phyloP scores from a whole-genome alignment of 2,888 invertebrate genomes.

The Pollenia angustigena region DNA sequence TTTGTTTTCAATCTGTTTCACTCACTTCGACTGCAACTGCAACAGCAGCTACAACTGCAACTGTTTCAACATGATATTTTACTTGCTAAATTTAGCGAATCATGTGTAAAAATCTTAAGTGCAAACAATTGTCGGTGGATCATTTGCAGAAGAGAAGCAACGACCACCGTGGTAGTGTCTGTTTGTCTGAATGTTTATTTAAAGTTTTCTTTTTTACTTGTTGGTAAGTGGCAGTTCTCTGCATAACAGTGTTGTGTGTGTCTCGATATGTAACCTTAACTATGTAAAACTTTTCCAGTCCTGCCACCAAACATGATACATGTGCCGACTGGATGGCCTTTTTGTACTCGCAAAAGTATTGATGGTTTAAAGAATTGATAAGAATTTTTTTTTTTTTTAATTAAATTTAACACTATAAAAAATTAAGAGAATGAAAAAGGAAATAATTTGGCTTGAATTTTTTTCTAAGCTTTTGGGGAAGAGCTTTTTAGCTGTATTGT shows the following conservation, averaged over 20 bases:
- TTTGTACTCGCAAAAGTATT: conserved; percentile 14
- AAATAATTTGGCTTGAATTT: conserved; percentile 32
- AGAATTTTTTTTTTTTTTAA: conserved; percentile 66
- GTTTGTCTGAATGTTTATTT: conserved; percentile 50
- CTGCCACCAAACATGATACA: conserved; percentile 56
- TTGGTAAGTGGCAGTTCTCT: conserved; percentile 10
- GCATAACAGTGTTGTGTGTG: not conserved
- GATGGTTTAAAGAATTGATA: conserved; percentile 69
- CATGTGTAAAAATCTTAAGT: conserved; percentile 85
- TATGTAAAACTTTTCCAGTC: conserved; percentile 41
- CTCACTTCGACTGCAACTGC: not conserved
- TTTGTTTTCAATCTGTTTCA: conserved; percentile 9
- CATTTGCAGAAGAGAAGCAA: conserved; percentile 63
- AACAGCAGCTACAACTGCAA: conserved; percentile 26
- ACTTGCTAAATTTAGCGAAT: conserved; percentile 78
- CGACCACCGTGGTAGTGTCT: conserved; percentile 68
- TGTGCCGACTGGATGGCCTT: conserved; percentile 29
- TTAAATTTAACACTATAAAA: conserved; percentile 70
- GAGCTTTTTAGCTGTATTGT: not conserved
- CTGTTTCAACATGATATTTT: conserved; percentile 64
- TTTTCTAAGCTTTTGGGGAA: conserved; percentile 6
- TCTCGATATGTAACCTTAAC: conserved; percentile 32
- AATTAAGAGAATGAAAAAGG: conserved; percentile 20
- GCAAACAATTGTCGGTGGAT: conserved; percentile 82
- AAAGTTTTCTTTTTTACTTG: conserved; percentile 33